Conservation (phyloP, 2,113 vertebrate genomes). For the Sprattus sprattus region DNA sequence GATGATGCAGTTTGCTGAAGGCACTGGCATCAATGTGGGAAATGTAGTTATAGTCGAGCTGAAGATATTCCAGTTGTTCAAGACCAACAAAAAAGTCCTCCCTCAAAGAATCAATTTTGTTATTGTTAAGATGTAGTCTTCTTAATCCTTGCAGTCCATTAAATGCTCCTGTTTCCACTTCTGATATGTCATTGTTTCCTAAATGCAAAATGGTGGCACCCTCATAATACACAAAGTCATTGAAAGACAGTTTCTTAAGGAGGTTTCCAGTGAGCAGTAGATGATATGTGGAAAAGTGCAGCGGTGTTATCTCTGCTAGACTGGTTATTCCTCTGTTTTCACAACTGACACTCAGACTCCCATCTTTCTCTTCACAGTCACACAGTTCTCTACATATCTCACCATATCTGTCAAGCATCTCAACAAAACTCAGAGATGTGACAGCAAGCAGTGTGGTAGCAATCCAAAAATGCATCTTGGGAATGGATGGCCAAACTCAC, state of each 20-base stretch:
- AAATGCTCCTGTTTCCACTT: slow-evolving; percentile 91
- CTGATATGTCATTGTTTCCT: slow-evolving; percentile 92
- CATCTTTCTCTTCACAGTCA: slow-evolving; percentile 93
- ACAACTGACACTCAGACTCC: slow-evolving; percentile 89
- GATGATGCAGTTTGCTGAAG: slow-evolving; percentile 83
- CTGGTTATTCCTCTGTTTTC: slow-evolving; percentile 91
- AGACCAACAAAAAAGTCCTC: slow-evolving; percentile 92
- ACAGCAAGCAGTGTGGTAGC: slow-evolving; percentile 81
- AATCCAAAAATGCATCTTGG: slow-evolving; percentile 96
- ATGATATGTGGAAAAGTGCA: slow-evolving; percentile 84
- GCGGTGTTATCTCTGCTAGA: slow-evolving; percentile 86
- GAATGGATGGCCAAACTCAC: slow-evolving; percentile 80
- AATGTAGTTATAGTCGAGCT: slow-evolving; percentile 97
- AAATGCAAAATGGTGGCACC: slow-evolving; percentile 92
- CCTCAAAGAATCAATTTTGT: slow-evolving; percentile 89
- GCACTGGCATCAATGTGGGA: slow-evolving; percentile 85
- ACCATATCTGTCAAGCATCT: slow-evolving; percentile 88
- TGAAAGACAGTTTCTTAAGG: slow-evolving; percentile 82
- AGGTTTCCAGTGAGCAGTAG: slow-evolving; percentile 92
- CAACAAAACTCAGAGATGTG: slow-evolving; percentile 79
- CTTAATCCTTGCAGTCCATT: slow-evolving; percentile 88
- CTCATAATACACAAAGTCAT: slow-evolving; percentile 89
- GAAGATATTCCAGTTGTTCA: slow-evolving; percentile 94
- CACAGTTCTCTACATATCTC: slow-evolving; percentile 91
- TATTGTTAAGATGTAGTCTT: slow-evolving; percentile 94